Evolutionary conservation across 64 coral and sea anemone species (phyloP), one percentile per base, ranked within the genome.

Genomic region (Actinia equina): DNA sequence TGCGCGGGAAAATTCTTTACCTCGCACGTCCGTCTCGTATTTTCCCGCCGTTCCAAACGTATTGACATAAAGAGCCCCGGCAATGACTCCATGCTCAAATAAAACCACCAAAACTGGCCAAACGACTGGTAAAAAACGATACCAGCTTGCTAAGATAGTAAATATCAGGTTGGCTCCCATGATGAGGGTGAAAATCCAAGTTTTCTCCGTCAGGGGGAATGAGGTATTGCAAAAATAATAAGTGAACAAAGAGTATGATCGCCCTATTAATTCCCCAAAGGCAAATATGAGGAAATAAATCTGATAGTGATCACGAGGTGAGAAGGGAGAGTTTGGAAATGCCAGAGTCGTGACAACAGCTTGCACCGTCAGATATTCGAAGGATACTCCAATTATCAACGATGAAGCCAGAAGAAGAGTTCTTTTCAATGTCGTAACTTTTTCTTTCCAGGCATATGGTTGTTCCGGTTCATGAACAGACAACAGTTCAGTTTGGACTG

Each of bases 251-350:
- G 89, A 84, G 58, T 96, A 96, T 4, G 90, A 92, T 45, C 91
- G 82, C 14, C 91, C 94, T 22, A 90, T 52, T 43, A 90, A 71
- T 27, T 96, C 91, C 12, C 88, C 91, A 7, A 62, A 58, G 41
- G 87, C n/a, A 64, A 92, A 79, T 20, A 77, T 23, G 54, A 88
- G 84, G 44, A 96, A 77, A 46, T 95, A 95, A 26, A 87, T 92
- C 57, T 95, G 87, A 65, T 95, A 95, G 16, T 95, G 90, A 61
- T 95, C 94, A 80, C 94, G 90, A 9, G 94, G 94, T 6, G 77
- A 43, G 80, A 95, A 96, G 5, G 88, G 91, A 5, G 91, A 63
- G 41, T 90, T 87, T 18, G 84, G 64, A 82, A 93, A 90, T 30
- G 90, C 94, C 17, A 95, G 41, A 12, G 94, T 95, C 15, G 94